Percentiles rank a stretch among this genome's conserved stretches.
These are phyloP conservation scores for Epinephelus malabaricus DNA, from an alignment of 2,797 vertebrate species.

Conservation along the genomic window DNA sequence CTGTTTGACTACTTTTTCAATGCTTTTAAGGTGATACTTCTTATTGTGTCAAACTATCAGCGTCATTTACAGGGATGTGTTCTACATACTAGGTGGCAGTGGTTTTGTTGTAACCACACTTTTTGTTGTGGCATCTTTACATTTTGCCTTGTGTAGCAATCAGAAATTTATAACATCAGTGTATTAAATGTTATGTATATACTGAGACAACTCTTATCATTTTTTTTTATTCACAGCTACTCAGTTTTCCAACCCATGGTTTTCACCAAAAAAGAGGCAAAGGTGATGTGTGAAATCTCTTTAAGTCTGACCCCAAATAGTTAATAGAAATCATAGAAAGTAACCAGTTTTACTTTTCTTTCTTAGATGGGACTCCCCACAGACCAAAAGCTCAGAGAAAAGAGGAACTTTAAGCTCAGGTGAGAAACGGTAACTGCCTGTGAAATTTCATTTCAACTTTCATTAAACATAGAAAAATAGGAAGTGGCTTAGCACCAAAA, in stretches of 20 bases:
- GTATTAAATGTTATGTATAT: background rate
- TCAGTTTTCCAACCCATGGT: background rate
- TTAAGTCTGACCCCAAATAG: background rate
- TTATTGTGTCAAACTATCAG: no score
- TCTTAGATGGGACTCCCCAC: background rate
- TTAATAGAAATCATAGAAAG: background rate
- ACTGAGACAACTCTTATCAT: background rate
- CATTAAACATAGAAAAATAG: slow-evolving; percentile 19
- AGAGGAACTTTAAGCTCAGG: slow-evolving; percentile 33
- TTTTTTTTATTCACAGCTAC: background rate
- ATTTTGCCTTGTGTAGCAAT: background rate
- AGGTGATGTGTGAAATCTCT: background rate
- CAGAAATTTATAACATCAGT: background rate
- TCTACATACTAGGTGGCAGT: no score
- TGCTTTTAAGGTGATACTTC: no score
- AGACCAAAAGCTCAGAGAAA: slow-evolving; percentile 1
- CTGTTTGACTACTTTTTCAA: no score
- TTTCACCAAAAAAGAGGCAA: background rate
- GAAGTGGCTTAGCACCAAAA: slow-evolving; percentile 25
- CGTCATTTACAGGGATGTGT: no score
- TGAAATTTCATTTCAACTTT: slow-evolving; percentile 53
- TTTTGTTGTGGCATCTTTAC: background rate
- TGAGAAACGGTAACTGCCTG: background rate
- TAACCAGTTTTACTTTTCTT: background rate
- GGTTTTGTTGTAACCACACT: background rate